Conservation (phyloP, 2,113 vertebrate species). For the Pelusios castaneus region DNA sequence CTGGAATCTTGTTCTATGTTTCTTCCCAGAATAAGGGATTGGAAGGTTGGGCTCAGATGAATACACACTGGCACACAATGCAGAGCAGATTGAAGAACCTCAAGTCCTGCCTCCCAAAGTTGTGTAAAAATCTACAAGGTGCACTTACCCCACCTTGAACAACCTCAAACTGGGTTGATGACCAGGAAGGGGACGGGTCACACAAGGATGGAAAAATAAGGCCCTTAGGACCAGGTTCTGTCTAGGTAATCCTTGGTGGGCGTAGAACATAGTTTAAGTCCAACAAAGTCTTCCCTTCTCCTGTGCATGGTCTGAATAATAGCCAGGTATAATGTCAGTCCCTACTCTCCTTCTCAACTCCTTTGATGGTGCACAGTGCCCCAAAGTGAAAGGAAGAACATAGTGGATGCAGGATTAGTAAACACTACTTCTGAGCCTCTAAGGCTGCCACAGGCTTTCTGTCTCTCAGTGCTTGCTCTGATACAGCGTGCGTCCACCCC, state of each 20-base stretch:
- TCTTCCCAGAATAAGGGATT: too few relatives aligned
- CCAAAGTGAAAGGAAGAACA: not conserved
- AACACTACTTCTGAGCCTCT: not conserved
- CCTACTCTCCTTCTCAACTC: not conserved
- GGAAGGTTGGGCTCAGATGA: too few relatives aligned
- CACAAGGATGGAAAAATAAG: too few relatives aligned
- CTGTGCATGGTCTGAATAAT: not conserved
- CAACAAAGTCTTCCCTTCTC: not conserved
- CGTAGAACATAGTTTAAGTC: not conserved
- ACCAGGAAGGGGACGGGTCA: too few relatives aligned
- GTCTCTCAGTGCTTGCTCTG: not conserved
- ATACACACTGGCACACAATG: too few relatives aligned
- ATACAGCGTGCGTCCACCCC: not conserved
- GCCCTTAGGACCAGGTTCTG: not conserved
- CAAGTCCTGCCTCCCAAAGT: too few relatives aligned
- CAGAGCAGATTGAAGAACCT: too few relatives aligned
- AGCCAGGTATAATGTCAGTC: not conserved
- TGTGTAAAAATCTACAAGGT: too few relatives aligned
- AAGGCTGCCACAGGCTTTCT: not conserved
- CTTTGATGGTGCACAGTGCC: not conserved
- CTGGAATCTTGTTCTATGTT: too few relatives aligned
- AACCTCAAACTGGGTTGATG: too few relatives aligned
- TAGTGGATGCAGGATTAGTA: not conserved
- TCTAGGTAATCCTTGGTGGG: not conserved
- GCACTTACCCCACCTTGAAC: too few relatives aligned